A percentile compares a stretch with the other conserved stretches of the same genome.
Evolutionary conservation across 2,113 vertebrate species (phyloP).

Genomic region (Neogobius melanostomus): DNA sequence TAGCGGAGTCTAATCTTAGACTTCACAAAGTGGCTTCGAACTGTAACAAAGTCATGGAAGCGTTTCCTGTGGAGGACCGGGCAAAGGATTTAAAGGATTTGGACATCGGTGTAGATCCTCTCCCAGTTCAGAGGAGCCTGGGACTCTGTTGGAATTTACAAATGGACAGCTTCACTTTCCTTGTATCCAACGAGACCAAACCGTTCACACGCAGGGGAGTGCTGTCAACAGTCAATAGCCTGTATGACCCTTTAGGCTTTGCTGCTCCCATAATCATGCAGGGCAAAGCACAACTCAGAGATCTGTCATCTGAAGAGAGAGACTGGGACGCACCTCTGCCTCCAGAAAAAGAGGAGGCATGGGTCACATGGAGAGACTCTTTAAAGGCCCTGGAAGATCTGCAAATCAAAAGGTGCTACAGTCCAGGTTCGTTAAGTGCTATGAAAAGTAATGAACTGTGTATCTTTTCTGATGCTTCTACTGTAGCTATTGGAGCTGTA

Average conservation of each 20-base stretch:
- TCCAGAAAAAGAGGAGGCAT: background rate
- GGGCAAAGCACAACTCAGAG: background rate
- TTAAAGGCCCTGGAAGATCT: background rate
- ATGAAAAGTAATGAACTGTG: background rate
- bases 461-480: background rate
- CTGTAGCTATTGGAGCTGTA: background rate
- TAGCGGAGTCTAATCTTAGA: background rate
- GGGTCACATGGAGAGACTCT: background rate
- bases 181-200: background rate
- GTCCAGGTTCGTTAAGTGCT: background rate
- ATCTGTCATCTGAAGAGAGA: background rate
- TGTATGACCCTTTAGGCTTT: background rate
- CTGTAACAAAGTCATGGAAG: too few species aligned
- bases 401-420: background rate
- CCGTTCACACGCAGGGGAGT: background rate
- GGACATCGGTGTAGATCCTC: too few species aligned
- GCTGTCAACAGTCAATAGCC: background rate
- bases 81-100: too few species aligned
- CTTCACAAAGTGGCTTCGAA: background rate
- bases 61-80: too few species aligned
- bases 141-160: too few species aligned
- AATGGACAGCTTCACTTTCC: background rate
- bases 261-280: background rate
- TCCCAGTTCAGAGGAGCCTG: too few species aligned
- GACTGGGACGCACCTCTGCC: background rate